Evolutionary conservation across 2,888 invertebrate genomes (phyloP).

Genomic region (Terebella lapidaria): DNA sequence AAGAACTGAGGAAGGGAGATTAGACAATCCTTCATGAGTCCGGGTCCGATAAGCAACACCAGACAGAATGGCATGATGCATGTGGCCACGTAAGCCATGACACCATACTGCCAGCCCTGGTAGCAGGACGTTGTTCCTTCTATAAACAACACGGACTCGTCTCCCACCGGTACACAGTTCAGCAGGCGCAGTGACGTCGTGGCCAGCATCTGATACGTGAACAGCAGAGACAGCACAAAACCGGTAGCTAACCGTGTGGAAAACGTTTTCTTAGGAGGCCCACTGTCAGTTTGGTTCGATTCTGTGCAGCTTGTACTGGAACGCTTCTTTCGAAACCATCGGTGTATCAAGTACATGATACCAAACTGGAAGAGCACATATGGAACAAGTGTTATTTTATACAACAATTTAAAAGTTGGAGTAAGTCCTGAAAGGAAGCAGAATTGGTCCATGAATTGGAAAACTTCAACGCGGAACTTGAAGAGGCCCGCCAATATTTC

Average conservation of each 20-base stretch:
- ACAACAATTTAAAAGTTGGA: constrained; percentile 15
- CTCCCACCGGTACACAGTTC: constrained; percentile 27
- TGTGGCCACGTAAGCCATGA: constrained; percentile 22
- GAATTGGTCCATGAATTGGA: constrained; percentile 25
- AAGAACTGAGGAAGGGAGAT: constrained; percentile 25
- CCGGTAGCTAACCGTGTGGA: constrained; percentile 23
- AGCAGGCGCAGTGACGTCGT: constrained; percentile 25
- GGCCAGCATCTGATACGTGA: constrained; percentile 27
- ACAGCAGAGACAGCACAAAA: constrained; percentile 24
- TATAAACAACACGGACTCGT: constrained; percentile 21
- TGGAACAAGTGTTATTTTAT: constrained; percentile 19
- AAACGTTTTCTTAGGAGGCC: constrained; percentile 8
- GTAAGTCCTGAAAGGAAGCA: constrained; percentile 17
- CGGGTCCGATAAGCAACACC: constrained; percentile 25
- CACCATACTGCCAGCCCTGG: constrained; percentile 25
- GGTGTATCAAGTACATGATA: constrained; percentile 16
- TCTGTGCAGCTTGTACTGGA: neutral
- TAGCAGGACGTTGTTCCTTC: constrained; percentile 25
- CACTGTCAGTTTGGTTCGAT: neutral
- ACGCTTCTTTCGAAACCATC: constrained; percentile 4
- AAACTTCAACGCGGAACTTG: constrained; percentile 23
- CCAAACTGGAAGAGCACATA: constrained; percentile 21
- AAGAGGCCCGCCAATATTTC: constrained; percentile 20
- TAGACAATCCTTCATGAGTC: constrained; percentile 23
- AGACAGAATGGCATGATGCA: constrained; percentile 27